These are phyloP conservation scores for Onychostruthus taczanowskii DNA, from an alignment of 2,113 vertebrate genomes.

Conservation along the genomic window DNA sequence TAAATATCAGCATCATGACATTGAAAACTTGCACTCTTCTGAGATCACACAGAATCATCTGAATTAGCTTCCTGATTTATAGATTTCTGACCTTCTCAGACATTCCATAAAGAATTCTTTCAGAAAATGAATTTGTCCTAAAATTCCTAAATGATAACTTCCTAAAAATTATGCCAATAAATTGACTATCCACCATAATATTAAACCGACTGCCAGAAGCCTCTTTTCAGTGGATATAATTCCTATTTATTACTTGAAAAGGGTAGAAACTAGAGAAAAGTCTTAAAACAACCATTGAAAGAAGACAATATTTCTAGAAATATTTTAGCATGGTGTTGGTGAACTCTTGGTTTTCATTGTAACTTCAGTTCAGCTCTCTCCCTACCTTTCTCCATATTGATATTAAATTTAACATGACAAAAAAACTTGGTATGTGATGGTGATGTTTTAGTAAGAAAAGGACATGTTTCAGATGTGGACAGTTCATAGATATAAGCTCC, in stretches of 20 bases:
- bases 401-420: not conserved
- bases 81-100: not conserved
- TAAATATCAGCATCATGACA: not conserved
- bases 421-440: not conserved
- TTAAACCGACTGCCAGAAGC: not conserved
- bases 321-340: not conserved
- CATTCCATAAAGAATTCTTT: not conserved
- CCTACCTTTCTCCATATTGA: not conserved
- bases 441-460: not conserved
- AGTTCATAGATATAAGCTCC: not conserved
- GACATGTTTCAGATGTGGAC: not conserved
- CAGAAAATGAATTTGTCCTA: not conserved
- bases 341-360: not conserved
- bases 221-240: not conserved
- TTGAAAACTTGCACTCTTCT: not conserved
- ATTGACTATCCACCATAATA: not conserved
- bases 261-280: not conserved
- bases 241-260: not conserved
- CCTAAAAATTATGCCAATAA: not conserved
- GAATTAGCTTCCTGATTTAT: not conserved
- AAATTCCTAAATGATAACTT: not conserved
- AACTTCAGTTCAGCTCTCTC: not conserved
- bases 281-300: not conserved
- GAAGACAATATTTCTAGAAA: not conserved
- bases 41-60: not conserved